Conservation (phyloP, 2,113 vertebrate genomes). For the Myotis lucifugus region DNA sequence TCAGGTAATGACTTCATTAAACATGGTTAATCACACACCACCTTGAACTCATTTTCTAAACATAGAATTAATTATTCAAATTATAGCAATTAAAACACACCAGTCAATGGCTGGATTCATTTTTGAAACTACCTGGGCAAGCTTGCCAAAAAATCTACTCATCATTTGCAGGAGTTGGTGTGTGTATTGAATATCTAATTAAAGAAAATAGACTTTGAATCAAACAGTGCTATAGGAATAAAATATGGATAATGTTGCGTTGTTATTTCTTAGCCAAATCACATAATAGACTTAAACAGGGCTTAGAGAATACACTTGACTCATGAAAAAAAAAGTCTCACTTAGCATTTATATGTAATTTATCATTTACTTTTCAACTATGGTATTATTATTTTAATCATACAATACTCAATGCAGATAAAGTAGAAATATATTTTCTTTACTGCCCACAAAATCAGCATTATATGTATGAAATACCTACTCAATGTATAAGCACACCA, state of each 20-base stretch:
- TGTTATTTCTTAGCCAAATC: conserved; percentile 20
- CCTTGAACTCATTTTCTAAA: conserved; percentile 82
- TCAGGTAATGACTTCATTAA: conserved; percentile 85
- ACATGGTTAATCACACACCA: conserved; percentile 82
- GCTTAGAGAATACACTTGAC: not conserved
- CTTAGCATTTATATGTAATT: not conserved
- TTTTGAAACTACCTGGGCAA: conserved; percentile 77
- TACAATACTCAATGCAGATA: not conserved
- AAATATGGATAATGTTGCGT: not conserved
- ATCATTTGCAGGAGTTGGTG: conserved; percentile 63
- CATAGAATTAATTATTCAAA: conserved; percentile 86
- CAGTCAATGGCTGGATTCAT: conserved; percentile 75
- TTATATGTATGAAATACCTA: not conserved
- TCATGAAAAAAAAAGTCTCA: not conserved
- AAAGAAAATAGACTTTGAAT: conserved; percentile 43
- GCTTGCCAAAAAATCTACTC: conserved; percentile 61
- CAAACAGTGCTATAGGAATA: not conserved
- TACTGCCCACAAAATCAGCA: not conserved
- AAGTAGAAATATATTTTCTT: not conserved
- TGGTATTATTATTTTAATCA: not conserved
- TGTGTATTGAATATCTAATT: conserved; percentile 66
- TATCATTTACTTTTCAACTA: conserved; percentile 17
- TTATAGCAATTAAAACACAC: conserved; percentile 85
- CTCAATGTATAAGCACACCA: not conserved
- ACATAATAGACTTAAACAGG: not conserved